Base-by-base conservation (phyloP, 2,888 invertebrate genomes). In the Oligia latruncula region DNA sequence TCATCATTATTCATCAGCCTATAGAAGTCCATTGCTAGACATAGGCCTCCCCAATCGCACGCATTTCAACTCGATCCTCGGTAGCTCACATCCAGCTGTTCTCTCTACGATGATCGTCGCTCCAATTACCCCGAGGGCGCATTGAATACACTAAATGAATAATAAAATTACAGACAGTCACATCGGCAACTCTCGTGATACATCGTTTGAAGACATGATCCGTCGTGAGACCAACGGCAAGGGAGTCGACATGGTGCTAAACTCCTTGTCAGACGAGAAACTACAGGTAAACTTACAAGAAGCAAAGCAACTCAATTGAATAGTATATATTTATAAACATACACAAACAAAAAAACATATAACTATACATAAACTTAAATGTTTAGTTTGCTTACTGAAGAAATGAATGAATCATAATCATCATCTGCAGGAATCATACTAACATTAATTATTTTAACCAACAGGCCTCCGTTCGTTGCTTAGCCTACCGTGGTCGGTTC, bases 221-320 rank as follows among this genome's bases (percentile, higher is more conserved):
- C 97, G 98, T 89, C 97, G 97, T 71, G 97, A 98, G 90, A 99
- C 99, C 0, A 97, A 98, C 13, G 99, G 99, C 20, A 97, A 97
- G 88, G 99, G 99, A 62, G 99, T 99, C 0, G 98, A 99, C 92
- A 95, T 99, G 75, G 98, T 99, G 23, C 95, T 99, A 13, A 99
- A 99, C 94, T 99, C 99, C 0, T 95, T 99, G 67, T 98, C 99
- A 0, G 99, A 99, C 91, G 99, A 99, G 70, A 99, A 99, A 94
- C 97, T 99, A 0, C 97, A 97, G 90, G 98, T 97, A 90, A 88
- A 72, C 11, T 66, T 23, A 4, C 15, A 46, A 40, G 1, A n/a
- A 55, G 17, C 6, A 66, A 65, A 67, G 58, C 40, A 62, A 43
- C 17, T 55, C 11, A 20, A 29, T 23, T 0, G 1, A 52, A 60